Evolutionary conservation across 2,888 invertebrate genomes (phyloP).

Genomic region (Nephrotoma flavescens): DNA sequence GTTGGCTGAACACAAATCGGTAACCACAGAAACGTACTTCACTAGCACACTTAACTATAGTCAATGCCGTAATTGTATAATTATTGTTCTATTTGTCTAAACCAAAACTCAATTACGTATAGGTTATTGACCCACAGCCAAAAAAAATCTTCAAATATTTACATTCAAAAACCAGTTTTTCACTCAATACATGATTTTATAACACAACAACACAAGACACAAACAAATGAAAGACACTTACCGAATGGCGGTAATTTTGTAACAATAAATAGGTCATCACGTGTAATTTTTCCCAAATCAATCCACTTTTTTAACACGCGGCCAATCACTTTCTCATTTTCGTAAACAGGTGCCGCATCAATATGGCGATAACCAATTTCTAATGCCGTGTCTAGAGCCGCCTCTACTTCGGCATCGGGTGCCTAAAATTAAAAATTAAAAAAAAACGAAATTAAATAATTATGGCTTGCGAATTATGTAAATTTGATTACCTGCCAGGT

Average conservation of each 20-base stretch:
- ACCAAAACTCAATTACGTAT: no score
- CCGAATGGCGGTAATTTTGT: constrained; percentile 62
- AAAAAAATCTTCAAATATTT: neutral
- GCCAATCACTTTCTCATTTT: constrained; percentile 63
- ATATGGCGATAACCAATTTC: constrained; percentile 70
- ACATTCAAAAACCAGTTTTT: neutral
- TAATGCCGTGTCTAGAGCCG: constrained; percentile 52
- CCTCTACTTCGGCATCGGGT: constrained; percentile 47
- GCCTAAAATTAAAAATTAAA: constrained; percentile 34
- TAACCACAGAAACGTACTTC: no score
- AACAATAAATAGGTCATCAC: constrained; percentile 71
- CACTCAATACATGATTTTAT: neutral
- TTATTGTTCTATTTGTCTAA: no score
- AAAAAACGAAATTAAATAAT: neutral
- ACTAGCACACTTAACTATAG: no score
- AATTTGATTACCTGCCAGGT: constrained; percentile 56
- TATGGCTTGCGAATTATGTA: neutral
- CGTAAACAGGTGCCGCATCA: constrained; percentile 64
- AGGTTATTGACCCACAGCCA: no score
- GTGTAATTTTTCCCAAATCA: constrained; percentile 45
- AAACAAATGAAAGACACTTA: constrained; percentile 16
- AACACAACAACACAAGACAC: neutral
- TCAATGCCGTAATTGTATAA: no score
- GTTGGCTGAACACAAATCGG: no score
- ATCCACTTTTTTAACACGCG: constrained; percentile 57